Evolutionary conservation across 2,888 invertebrate genomes (phyloP).

Genomic region (Archaeoteleia sp.): DNA sequence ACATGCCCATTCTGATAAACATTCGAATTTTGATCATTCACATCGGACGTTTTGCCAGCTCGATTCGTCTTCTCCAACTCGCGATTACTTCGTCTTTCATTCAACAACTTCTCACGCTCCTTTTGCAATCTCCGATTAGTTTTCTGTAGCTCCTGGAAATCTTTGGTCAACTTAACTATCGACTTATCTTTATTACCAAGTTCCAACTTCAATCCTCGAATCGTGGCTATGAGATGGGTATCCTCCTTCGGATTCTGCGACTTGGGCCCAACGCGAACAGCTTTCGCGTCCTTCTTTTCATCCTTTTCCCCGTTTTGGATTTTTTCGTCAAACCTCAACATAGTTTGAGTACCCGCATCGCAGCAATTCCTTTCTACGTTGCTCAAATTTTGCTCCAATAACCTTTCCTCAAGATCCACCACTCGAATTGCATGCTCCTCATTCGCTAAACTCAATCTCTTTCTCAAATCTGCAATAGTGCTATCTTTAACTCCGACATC

Average conservation of each 20-base stretch:
- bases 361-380: slow-evolving; percentile 61
- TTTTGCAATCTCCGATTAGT: slow-evolving; percentile 85
- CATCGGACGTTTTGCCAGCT: slow-evolving; percentile 59
- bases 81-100: slow-evolving; percentile 68
- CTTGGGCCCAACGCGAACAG: slow-evolving; percentile 55
- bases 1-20: slow-evolving; percentile 68
- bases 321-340: slow-evolving; percentile 57
- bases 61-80: too few relatives aligned
- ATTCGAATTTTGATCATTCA: slow-evolving; percentile 71
- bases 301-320: slow-evolving; percentile 55
- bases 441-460: slow-evolving; percentile 86
- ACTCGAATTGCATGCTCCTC: slow-evolving; percentile 83
- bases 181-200: slow-evolving; percentile 84
- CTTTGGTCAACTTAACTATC: slow-evolving; percentile 83
- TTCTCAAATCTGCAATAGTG: slow-evolving; percentile 83
- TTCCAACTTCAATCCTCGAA: slow-evolving; percentile 86
- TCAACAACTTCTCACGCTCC: slow-evolving; percentile 79
- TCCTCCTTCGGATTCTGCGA: slow-evolving; percentile 80
- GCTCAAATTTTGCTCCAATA: slow-evolving; percentile 53
- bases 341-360: slow-evolving; percentile 67
- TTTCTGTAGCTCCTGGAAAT: slow-evolving; percentile 85
- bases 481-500: slow-evolving; percentile 83
- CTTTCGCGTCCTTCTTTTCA: slow-evolving; percentile 60
- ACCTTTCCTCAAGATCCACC: slow-evolving; percentile 64
- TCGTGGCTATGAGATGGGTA: slow-evolving; percentile 85